Evolutionary conservation across 1,140 invertebrate genomes (phyloP).

Genomic region (Luehdorfia chinensis): DNA sequence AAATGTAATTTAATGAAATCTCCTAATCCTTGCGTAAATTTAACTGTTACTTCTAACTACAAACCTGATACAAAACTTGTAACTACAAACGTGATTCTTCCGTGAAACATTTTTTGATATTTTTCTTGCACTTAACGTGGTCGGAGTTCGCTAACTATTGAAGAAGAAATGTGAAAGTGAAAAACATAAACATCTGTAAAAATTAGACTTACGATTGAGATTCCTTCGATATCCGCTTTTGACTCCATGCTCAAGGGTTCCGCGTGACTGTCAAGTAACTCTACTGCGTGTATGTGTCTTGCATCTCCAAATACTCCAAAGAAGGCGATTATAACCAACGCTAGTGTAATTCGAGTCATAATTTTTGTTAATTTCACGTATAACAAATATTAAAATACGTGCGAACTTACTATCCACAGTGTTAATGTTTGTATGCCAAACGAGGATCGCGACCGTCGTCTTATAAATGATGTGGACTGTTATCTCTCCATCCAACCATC

Average conservation of each 20-base stretch:
- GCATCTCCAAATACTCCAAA: conserved; percentile 18
- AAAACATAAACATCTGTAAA: too few species aligned
- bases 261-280: conserved; percentile 1
- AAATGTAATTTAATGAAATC: neutral
- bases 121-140: too few species aligned
- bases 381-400: neutral
- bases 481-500: neutral
- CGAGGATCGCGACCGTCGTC: conserved; percentile 2
- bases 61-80: too few species aligned
- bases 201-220: conserved; percentile 29
- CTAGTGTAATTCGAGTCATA: conserved; percentile 2
- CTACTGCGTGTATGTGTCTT: conserved; percentile 32
- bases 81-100: too few species aligned
- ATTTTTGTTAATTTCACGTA: neutral
- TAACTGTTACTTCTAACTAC: too few species aligned
- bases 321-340: neutral
- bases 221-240: conserved; percentile 22
- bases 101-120: too few species aligned
- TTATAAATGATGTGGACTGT: conserved; percentile 9
- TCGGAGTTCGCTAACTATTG: too few species aligned
- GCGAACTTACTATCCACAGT: neutral
- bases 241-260: neutral
- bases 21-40: too few species aligned
- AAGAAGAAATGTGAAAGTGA: too few species aligned
- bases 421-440: conserved; percentile 5